A percentile compares a stretch with the other conserved stretches of the same genome.
These are phyloP conservation scores for Protosalanx chinensis DNA, from an alignment of 2,797 vertebrate species.

Conservation along the genomic window DNA sequence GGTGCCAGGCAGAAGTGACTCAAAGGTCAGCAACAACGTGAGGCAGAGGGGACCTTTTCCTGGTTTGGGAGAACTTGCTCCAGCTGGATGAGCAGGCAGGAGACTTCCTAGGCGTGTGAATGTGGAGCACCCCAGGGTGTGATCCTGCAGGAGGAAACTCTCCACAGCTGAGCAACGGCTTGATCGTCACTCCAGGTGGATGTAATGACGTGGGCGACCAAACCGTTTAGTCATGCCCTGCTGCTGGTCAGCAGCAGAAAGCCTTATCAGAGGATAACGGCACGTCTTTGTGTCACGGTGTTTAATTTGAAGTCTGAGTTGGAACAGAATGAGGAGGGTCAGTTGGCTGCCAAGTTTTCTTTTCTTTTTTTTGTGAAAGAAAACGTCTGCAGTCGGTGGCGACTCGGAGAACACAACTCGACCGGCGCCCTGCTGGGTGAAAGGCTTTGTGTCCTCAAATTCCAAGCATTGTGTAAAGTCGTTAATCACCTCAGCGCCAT, in stretches of 20 bases:
- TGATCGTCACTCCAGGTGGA: constrained; percentile 26
- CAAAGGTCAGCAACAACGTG: constrained; percentile 26
- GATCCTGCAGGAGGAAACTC: constrained; percentile 35
- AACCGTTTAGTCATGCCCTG: constrained; percentile 30
- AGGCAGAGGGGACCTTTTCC: constrained; percentile 48
- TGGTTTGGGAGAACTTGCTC: constrained; percentile 26
- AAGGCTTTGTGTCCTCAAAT: constrained; percentile 41
- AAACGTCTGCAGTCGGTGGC: constrained; percentile 3
- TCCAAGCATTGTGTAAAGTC: constrained; percentile 47
- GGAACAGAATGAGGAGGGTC: not conserved
- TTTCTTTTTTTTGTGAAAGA: not conserved
- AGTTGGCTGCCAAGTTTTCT: constrained; percentile 5
- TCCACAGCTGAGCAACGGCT: constrained; percentile 39
- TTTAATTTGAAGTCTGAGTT: constrained; percentile 11
- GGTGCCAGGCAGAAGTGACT: constrained; percentile 56
- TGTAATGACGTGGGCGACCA: constrained; percentile 39
- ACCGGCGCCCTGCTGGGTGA: constrained; percentile 37
- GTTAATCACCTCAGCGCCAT: constrained; percentile 58
- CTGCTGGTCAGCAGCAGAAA: constrained; percentile 44
- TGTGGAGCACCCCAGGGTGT: constrained; percentile 27
- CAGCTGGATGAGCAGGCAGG: constrained; percentile 24
- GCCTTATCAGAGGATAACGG: constrained; percentile 29
- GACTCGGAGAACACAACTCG: constrained; percentile 40
- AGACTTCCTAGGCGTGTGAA: constrained; percentile 43
- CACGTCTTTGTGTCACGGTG: constrained; percentile 28